These are phyloP conservation scores for Smutsia gigantea DNA, from an alignment of 2,797 vertebrate species.

Conservation along the genomic window DNA sequence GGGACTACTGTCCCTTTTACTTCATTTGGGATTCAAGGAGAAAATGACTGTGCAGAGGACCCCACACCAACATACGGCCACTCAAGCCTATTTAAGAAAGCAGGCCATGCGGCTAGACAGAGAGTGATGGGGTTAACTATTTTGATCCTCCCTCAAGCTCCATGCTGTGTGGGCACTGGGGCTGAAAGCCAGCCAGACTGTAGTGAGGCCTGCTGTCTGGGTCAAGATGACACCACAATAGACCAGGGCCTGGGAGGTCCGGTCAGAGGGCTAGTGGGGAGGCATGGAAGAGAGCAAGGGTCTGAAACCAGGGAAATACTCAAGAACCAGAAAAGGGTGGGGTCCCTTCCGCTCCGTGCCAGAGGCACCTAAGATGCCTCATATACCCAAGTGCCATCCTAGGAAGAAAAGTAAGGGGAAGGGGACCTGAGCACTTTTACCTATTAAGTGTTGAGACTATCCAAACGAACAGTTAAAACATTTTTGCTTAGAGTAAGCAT, in stretches of 20 bases:
- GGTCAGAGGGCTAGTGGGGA: background rate
- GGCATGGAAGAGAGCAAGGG: background rate
- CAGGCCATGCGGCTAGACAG: background rate
- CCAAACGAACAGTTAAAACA: background rate
- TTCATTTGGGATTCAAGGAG: background rate
- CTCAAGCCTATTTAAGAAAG: background rate
- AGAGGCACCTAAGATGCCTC: background rate
- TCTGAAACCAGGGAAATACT: background rate
- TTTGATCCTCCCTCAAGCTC: background rate
- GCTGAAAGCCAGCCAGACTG: background rate
- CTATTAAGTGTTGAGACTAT: background rate
- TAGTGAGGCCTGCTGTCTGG: accelerated
- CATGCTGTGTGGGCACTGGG: background rate
- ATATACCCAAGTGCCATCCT: background rate
- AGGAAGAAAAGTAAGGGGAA: background rate
- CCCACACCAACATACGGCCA: background rate
- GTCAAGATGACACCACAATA: background rate
- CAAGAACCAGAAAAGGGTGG: background rate
- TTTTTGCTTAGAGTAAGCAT: background rate
- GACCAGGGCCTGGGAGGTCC: background rate
- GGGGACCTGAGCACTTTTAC: background rate
- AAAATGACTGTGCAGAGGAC: background rate
- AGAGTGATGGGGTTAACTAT: background rate
- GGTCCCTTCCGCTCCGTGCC: accelerated
- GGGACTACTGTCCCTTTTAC: background rate